A percentile compares a stretch with the other conserved stretches of the same genome.
These are phyloP conservation scores for Callyntrura guangdongensis DNA, from an alignment of 2,888 invertebrate species.

Conservation along the genomic window DNA sequence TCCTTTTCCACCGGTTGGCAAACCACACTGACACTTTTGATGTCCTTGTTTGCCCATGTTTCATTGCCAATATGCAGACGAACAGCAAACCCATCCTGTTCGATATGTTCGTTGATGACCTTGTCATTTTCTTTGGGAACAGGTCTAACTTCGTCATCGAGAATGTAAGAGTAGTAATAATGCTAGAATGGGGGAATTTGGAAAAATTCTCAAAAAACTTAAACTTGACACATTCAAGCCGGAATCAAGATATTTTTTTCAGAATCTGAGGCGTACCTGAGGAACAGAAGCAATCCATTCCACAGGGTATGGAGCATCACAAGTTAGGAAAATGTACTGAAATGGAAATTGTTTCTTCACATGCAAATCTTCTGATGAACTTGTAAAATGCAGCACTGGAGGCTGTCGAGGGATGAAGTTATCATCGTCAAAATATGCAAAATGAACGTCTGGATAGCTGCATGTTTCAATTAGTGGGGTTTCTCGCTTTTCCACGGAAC, in stretches of 20 bases:
- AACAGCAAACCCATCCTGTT: conserved; percentile 16
- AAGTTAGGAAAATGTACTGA: conserved; percentile 57
- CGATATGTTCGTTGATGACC: neutral
- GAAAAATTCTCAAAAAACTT: too few relatives aligned
- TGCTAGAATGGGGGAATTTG: conserved; percentile 37
- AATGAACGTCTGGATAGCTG: conserved; percentile 7
- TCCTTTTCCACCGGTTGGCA: conserved; percentile 39
- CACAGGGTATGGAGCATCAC: conserved; percentile 58
- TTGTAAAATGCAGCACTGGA: conserved; percentile 14
- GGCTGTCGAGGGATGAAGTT: neutral
- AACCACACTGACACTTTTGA: neutral
- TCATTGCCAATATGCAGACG: conserved; percentile 66
- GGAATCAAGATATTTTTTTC: neutral
- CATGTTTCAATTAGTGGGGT: neutral
- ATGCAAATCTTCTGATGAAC: neutral
- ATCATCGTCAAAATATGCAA: conserved; percentile 14
- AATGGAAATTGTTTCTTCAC: conserved; percentile 31
- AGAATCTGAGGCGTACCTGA: conserved; percentile 7
- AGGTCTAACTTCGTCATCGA: conserved; percentile 60
- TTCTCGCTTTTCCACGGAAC: neutral
- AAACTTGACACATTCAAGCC: neutral
- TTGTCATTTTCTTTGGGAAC: neutral
- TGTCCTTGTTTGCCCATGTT: neutral
- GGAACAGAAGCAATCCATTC: conserved; percentile 51
- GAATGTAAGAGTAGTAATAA: conserved; percentile 63